Evolutionary conservation across 2,888 invertebrate genomes (phyloP), one percentile per base, ranked within the genome.

Genomic region (Aphidius colemani): DNA sequence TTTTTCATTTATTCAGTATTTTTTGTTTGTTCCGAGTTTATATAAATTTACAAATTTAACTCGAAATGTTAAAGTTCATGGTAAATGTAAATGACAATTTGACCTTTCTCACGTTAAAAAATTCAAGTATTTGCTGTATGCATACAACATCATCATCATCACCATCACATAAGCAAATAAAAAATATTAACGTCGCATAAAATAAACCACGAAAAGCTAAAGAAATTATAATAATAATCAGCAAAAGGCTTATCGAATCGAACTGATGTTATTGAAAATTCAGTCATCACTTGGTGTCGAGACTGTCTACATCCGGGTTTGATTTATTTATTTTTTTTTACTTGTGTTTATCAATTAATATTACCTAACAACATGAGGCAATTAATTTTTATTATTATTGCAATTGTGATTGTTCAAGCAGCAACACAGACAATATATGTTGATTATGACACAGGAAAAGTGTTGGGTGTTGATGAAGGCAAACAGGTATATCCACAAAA

Each of bases 401-500:
- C 10, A 6, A 9, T 50, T 39, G 30, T 44, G 8, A 18, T 63
- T 6, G 43, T 53, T 11, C 30, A 53, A 48, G 39, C 30, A n/a
- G 39, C 30, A 41, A 48, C 64, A 8, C 64, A 65, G 48, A 65
- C 60, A 41, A 51, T 65, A 5, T 65, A 57, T 39, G 11, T 65
- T 30, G 60, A 65, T 48, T 8, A 53, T 4, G 64, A 65, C 18
- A 65, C 48, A 44, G 64, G 64, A 41, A 61, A 65, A 61, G 41
- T 65, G n/a, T 13, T 64, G 10, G 60, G 67, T 46, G 59, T 63
- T 48, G 63, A n/a, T 45, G 56, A 46, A 44, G 56, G 50, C 55
- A 60, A 40, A 51, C 41, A 50, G 30, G 82, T 10, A 13, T 49
- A 58, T n/a, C 63, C 30, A 13, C 65, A 60, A 43, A 46, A 61